Percentiles rank a stretch among this genome's conserved stretches.
Conservation (phyloP, 2,113 vertebrate species). For the Gobius niger region DNA sequence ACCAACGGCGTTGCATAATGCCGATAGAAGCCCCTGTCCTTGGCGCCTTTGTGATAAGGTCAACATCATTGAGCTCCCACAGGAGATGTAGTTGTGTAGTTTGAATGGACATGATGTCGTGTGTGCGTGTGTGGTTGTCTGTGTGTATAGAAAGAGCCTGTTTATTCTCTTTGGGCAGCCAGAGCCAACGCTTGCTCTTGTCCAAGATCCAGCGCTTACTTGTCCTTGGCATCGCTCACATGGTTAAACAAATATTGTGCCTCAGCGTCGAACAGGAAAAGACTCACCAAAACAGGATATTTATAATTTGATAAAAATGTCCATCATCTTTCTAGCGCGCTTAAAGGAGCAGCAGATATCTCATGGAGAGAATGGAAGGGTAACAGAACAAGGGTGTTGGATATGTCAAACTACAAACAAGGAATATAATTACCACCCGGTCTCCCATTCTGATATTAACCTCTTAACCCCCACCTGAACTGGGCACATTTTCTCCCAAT, state of each 20-base stretch:
- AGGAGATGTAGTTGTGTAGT: constrained; percentile 25
- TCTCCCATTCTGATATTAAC: too few species aligned
- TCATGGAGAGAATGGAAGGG: too few species aligned
- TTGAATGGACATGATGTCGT: neutral
- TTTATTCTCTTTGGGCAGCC: constrained; percentile 35
- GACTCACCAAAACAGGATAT: constrained; percentile 1
- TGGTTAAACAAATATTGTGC: constrained; percentile 14
- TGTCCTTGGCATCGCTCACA: constrained; percentile 16
- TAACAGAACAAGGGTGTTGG: too few species aligned
- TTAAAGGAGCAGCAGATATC: neutral
- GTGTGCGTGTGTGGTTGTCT: neutral
- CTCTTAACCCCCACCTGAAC: too few species aligned
- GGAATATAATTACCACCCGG: too few species aligned
- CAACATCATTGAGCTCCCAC: neutral
- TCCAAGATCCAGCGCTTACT: constrained; percentile 24
- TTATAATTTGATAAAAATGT: neutral
- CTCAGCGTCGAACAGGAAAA: constrained; percentile 12
- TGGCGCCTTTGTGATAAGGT: constrained; percentile 23
- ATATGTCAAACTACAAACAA: too few species aligned
- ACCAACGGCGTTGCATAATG: neutral
- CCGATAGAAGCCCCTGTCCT: constrained; percentile 11
- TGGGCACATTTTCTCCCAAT: too few species aligned
- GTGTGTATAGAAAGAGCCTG: constrained; percentile 36
- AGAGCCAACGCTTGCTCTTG: constrained; percentile 8
- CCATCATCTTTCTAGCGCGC: neutral